Conservation (phyloP, 2,888 invertebrate genomes). For the Troides aeacus region DNA sequence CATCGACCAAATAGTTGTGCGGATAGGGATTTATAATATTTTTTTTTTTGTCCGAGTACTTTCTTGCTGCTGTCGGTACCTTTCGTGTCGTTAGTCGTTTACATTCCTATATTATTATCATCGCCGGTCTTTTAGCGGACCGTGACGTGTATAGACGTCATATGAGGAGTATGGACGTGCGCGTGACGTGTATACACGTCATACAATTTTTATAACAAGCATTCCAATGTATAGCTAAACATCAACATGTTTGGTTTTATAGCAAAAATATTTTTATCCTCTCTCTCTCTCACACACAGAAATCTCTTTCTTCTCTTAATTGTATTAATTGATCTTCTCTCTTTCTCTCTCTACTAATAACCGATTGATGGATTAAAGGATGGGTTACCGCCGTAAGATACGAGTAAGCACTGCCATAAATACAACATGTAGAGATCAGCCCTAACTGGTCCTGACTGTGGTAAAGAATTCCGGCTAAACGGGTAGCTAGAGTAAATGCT, state of each 20-base stretch:
- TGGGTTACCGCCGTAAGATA: not conserved
- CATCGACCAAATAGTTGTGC: conserved; percentile 44
- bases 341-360: not conserved
- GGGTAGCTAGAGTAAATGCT: no score
- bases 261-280: not conserved
- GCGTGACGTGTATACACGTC: not conserved
- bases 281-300: not conserved
- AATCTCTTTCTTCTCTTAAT: not conserved
- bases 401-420: not conserved
- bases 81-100: not conserved
- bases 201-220: not conserved
- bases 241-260: not conserved
- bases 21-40: not conserved
- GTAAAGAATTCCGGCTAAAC: no score
- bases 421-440: not conserved
- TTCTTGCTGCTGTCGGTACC: conserved; percentile 30
- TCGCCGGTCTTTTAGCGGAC: not conserved
- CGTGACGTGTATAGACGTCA: conserved; percentile 1
- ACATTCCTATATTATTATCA: not conserved
- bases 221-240: not conserved
- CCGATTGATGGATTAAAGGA: not conserved
- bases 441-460: not conserved
- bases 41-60: conserved; percentile 23
- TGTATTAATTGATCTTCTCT: not conserved
- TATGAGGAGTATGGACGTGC: not conserved